phyloP scores from a whole-genome alignment of 1,140 invertebrate genomes.

The Drosophila novamexicana region DNA sequence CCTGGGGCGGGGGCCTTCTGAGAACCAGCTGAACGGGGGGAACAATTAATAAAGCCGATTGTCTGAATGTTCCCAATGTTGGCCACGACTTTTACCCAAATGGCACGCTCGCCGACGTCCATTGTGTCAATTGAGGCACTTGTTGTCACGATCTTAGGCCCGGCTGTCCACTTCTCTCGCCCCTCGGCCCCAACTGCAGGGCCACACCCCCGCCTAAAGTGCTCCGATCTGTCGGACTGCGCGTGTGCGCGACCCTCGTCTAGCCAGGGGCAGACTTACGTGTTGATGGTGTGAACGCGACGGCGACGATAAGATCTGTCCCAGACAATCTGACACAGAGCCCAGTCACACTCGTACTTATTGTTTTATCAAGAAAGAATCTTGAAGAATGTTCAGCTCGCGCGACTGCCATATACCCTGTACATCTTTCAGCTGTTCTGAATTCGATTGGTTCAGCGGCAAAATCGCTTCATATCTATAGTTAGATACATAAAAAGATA shows the following conservation, averaged over 20 bases:
- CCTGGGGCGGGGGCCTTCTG: constrained; percentile 12
- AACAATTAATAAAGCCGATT: constrained; percentile 26
- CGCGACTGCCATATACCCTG: not conserved
- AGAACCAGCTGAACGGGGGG: constrained; percentile 10
- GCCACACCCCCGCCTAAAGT: not conserved
- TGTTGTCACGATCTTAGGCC: constrained; percentile 45
- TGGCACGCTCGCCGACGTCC: constrained; percentile 7
- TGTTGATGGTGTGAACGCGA: constrained; percentile 43
- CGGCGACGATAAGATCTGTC: constrained; percentile 32
- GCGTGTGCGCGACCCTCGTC: constrained; percentile 48
- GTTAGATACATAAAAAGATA: too few species aligned
- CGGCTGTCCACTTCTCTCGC: not conserved
- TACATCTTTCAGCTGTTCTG: not conserved
- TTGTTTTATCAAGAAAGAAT: not conserved
- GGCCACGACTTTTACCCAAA: not conserved
- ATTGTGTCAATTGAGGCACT: constrained; percentile 40
- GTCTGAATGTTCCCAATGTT: constrained; percentile 7
- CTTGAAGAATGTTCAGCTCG: not conserved
- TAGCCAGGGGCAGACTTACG: constrained; percentile 31
- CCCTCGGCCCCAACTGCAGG: too few species aligned
- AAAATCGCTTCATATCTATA: too few species aligned
- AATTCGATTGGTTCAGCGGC: too few species aligned
- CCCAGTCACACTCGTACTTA: not conserved
- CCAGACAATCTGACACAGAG: not conserved
- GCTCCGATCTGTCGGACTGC: constrained; percentile 18